A percentile compares a stretch with the other conserved stretches of the same genome.
Evolutionary conservation across 1,140 invertebrate genomes (phyloP).

Genomic region (Scylla paramamosain): DNA sequence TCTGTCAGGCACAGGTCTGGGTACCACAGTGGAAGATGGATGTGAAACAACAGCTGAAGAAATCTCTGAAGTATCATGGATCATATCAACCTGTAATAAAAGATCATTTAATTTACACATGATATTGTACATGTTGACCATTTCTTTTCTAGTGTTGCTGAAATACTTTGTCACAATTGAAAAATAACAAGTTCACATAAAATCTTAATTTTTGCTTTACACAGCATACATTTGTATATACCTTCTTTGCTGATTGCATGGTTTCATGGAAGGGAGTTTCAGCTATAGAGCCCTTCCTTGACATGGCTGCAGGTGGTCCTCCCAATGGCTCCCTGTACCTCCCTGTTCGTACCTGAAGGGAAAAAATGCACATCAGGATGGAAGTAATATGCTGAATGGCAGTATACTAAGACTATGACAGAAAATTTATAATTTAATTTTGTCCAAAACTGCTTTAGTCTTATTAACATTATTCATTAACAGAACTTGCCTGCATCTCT

Average conservation of each 20-base stretch:
- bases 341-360: slow-evolving; percentile 60
- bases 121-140: slow-evolving; percentile 60
- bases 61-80: slow-evolving; percentile 76
- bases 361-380: neutral
- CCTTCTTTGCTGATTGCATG: neutral
- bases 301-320: slow-evolving; percentile 9
- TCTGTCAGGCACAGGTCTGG: neutral
- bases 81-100: slow-evolving; percentile 81
- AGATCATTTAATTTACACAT: slow-evolving; percentile 62
- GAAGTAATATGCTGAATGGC: neutral
- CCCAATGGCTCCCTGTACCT: slow-evolving; percentile 65
- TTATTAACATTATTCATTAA: neutral
- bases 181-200: too few relatives aligned
- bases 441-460: too few relatives aligned
- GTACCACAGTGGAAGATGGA: slow-evolving; percentile 22
- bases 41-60: slow-evolving; percentile 23
- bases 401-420: too few relatives aligned
- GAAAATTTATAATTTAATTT: too few relatives aligned
- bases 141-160: neutral
- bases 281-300: slow-evolving; percentile 57
- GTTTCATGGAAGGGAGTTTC: slow-evolving; percentile 70
- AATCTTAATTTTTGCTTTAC: too few relatives aligned
- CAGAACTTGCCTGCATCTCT: slow-evolving; percentile 77
- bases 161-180: neutral
- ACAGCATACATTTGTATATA: neutral